A percentile compares a stretch with the other conserved stretches of the same genome.
Conservation (phyloP, 2,797 vertebrate species). For the Sternotherus odoratus region DNA sequence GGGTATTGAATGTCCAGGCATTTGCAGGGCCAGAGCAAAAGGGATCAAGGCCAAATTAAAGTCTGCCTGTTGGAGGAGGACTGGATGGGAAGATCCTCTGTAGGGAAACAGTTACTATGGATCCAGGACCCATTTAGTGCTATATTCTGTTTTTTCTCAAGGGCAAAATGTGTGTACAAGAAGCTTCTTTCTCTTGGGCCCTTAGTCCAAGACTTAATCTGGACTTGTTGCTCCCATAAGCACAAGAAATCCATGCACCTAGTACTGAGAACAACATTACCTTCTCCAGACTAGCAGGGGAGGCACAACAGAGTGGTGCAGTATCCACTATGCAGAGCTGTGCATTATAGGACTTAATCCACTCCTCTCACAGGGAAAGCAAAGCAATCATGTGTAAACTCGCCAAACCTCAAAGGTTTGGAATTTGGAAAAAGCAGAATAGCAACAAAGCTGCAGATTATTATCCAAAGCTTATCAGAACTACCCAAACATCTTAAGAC, state of each 20-base stretch:
- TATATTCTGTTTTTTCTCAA: not conserved
- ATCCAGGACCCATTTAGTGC: not conserved
- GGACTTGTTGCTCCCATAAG: not conserved
- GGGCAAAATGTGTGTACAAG: not conserved
- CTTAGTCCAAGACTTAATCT: not conserved
- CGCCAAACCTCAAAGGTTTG: conserved; percentile 54
- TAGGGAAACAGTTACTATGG: conserved; percentile 19
- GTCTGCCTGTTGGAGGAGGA: conserved; percentile 7
- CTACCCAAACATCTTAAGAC: conserved; percentile 63
- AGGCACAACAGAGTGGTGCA: not conserved
- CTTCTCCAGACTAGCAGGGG: conserved; percentile 41
- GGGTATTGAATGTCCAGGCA: not conserved
- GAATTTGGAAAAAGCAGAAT: conserved; percentile 58
- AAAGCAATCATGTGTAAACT: conserved; percentile 47
- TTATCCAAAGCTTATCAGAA: conserved; percentile 58
- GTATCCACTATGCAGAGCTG: accelerated
- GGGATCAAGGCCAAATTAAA: conserved; percentile 15
- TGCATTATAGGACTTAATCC: not conserved
- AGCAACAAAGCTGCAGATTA: conserved; percentile 25
- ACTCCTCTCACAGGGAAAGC: not conserved
- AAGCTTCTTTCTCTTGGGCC: not conserved
- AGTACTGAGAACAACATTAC: not conserved
- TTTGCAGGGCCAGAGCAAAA: not conserved
- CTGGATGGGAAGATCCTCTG: not conserved
- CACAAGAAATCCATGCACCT: not conserved